These are phyloP conservation scores for Orthosia gracilis DNA, from an alignment of 2,888 invertebrate genomes.

Conservation along the genomic window DNA sequence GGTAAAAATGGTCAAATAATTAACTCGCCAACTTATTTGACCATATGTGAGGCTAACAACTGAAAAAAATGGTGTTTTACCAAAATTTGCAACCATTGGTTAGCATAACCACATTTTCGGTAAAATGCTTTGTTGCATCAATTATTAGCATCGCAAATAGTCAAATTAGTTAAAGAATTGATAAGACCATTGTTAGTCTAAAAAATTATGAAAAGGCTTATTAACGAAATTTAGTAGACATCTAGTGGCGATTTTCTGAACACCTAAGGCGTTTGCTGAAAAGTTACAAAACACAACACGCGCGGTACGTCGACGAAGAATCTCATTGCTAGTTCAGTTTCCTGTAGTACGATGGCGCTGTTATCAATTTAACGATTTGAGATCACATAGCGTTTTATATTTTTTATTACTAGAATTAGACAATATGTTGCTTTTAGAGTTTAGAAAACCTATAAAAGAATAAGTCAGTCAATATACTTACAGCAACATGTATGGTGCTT, in stretches of 20 bases:
- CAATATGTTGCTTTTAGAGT: conserved; percentile 75
- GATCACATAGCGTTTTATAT: conserved; percentile 89
- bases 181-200: too few species aligned
- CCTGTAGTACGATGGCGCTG: conserved; percentile 30
- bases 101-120: too few species aligned
- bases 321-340: conserved; percentile 3
- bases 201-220: too few species aligned
- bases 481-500: conserved; percentile 66
- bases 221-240: background rate
- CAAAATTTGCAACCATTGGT: too few species aligned
- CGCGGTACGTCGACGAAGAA: background rate
- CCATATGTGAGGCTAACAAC: too few species aligned
- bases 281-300: background rate
- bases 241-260: conserved; percentile 29
- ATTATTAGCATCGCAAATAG: too few species aligned
- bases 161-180: too few species aligned
- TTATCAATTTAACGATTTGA: background rate
- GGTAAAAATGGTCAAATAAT: too few species aligned
- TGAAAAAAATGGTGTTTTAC: too few species aligned
- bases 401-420: conserved; percentile 81
- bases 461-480: conserved; percentile 65
- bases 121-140: too few species aligned
- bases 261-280: conserved; percentile 1
- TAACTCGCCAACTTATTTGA: too few species aligned
- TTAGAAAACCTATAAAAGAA: conserved; percentile 69